Base-by-base conservation (phyloP, 1,140 invertebrate genomes). In the Periplaneta americana region DNA sequence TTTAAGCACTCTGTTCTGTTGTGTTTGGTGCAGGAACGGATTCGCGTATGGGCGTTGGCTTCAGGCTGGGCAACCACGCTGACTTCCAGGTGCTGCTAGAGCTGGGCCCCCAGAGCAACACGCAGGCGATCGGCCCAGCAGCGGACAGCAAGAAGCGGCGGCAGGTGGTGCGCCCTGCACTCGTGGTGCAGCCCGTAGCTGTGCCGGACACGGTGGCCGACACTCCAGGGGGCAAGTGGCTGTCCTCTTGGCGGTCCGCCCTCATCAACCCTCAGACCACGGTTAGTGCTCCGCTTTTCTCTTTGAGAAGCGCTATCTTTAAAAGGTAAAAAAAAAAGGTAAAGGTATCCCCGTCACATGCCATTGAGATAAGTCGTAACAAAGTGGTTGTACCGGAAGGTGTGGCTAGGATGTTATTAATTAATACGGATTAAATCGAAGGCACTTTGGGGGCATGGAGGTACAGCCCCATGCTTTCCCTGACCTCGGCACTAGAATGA, bases 21-120 rank as follows among this genome's bases (percentile, higher is more conserved):
- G 37, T 39, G 57, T 81, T 66, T 84, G 78, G 87, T 89, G 34
- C 86, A 96, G 95, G 95, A 82, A 95, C 94, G 34, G 95, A 96
- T 87, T 95, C 95, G 1, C 91, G 94, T 75, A 79, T 95, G 28
- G 95, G 95, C 2, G 92, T 95, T 84, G 95, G 95, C 1, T 96
- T 95, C 86, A 90, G 94, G 37, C 88, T 96, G 4, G 95, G 95
- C 1, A 91, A 94, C 78, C 93, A 95, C 87, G 95, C 95, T 0
- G 95, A 96, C 87, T 92, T 96, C 84, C 95, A 96, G 86, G 87
- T 96, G 5, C 82, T 95, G 22, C 87, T 95, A 31, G 95, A 96
- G 85, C 85, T 96, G 11, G 95, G 95, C 2, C 95, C 95, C 1
- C 95, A 96, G 85, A 91, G 87, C 13, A 88, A 92, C 74, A 96